Base-by-base conservation (phyloP, 2,113 vertebrate species). In the Garra rufa region DNA sequence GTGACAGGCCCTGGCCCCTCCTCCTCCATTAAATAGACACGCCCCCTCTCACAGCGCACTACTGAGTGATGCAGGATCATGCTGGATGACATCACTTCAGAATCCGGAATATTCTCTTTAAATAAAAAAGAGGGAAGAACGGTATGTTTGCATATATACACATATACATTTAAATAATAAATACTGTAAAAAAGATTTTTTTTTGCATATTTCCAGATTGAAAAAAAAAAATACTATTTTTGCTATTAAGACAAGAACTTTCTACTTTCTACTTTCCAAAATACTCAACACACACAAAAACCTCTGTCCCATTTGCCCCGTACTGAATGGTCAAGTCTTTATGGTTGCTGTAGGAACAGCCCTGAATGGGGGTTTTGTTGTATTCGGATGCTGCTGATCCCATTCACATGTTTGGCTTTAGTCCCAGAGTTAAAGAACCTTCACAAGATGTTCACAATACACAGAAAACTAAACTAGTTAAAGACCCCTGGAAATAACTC, bases 61-160 rank as follows among this genome's bases (percentile, higher is more conserved):
- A 97, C 9, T 57, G 96, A 95, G 86, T 89, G 89, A 63, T 98
- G 97, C 81, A 97, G 91, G 21, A 89, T 77, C 76, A 96, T 30
- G 85, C 84, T 90, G 59, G 96, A 94, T 11, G 92, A 88, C 55
- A 98, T 89, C 50, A 96, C 96, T 26, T 96, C 96, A 9, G 91
- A 91, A 55, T 95, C 93, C 38, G 94, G 84, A 19, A 94, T 52
- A 30, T 95, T 92, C 81, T 91, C 98, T 99, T 52, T 15, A 57
- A 80, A 71, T 19, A 24, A 21, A 28, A 48, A 57, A 70, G 11
- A 84, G 48, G 11, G 48, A 0, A 30, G 4, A 13, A 48, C 11
- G n/a, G 63, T 19, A 38, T 19, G 63, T 67, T 67, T 67, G n/a
- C 52, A n/a, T n/a, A 57, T 3, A 8, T n/a, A 1, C 52, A 57